Conservation (phyloP, 2,888 invertebrate species). For the Caenorhabditis auriculariae region DNA sequence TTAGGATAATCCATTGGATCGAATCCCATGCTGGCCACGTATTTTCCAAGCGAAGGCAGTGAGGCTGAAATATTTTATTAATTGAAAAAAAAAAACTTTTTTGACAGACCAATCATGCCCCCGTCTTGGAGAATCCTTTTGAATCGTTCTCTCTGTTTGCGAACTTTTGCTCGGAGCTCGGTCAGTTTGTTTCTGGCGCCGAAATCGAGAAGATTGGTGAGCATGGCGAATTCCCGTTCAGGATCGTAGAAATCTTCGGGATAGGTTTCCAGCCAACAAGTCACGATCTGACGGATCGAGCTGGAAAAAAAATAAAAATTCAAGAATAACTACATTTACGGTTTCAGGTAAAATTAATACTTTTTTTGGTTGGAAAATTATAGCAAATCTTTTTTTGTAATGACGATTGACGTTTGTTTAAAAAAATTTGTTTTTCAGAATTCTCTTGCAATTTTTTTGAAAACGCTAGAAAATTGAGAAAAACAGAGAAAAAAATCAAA, state of each 20-base stretch:
- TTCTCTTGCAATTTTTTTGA: too few relatives aligned
- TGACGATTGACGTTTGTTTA: too few relatives aligned
- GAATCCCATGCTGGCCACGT: constrained; percentile 48
- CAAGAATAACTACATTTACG: neutral
- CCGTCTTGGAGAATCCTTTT: constrained; percentile 51
- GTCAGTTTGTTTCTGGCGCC: constrained; percentile 36
- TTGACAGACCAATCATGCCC: constrained; percentile 45
- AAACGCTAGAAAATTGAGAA: too few relatives aligned
- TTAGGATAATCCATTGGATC: constrained; percentile 52
- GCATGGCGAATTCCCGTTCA: constrained; percentile 72
- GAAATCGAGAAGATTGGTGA: constrained; percentile 82
- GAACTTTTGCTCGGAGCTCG: constrained; percentile 43
- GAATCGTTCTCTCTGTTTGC: constrained; percentile 56
- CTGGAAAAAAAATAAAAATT: constrained; percentile 39
- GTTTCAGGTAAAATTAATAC: neutral
- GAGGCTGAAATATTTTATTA: constrained; percentile 35
- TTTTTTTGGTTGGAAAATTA: too few relatives aligned
- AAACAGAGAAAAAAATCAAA: too few relatives aligned
- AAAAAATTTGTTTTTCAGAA: too few relatives aligned
- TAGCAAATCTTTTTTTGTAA: too few relatives aligned
- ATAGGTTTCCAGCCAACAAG: constrained; percentile 96
- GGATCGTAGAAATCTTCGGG: constrained; percentile 88
- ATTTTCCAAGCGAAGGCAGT: constrained; percentile 56
- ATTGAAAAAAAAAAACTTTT: neutral
- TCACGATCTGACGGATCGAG: constrained; percentile 70